These are phyloP conservation scores for Calliopum simillimum DNA, from an alignment of 2,888 invertebrate species.

Conservation along the genomic window DNA sequence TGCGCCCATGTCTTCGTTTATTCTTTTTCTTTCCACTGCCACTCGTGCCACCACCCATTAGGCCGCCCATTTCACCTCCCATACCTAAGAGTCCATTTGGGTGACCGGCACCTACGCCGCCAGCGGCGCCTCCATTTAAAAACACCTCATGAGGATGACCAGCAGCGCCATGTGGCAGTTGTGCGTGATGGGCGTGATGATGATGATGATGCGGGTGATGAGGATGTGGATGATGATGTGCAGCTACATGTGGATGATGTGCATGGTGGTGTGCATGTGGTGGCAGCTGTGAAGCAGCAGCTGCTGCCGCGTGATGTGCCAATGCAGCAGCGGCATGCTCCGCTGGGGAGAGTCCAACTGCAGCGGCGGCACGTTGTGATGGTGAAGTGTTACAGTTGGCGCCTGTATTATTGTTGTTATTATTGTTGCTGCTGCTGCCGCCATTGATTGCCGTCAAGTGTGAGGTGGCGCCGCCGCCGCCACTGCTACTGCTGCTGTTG, in stretches of 20 bases:
- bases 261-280: conserved; percentile 50
- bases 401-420: conserved; percentile 46
- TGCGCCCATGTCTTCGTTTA: conserved; percentile 93
- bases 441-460: conserved; percentile 35
- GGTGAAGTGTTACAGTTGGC: conserved; percentile 48
- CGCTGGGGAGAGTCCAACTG: conserved; percentile 51
- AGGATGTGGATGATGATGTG: conserved; percentile 49
- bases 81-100: conserved; percentile 43
- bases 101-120: conserved; percentile 41
- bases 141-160: conserved; percentile 45
- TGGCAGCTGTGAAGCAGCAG: conserved; percentile 54
- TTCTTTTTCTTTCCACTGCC: conserved; percentile 83
- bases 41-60: conserved; percentile 51
- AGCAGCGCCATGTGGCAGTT: conserved; percentile 35
- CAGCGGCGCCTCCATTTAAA: conserved; percentile 45
- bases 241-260: conserved; percentile 46
- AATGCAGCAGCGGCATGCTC: conserved; percentile 58
- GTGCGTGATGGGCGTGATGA: conserved; percentile 51
- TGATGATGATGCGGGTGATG: conserved; percentile 55
- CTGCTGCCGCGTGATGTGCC: conserved; percentile 58
- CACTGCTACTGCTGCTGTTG: conserved; percentile 29
- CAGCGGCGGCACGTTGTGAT: conserved; percentile 19
- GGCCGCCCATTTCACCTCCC: conserved; percentile 34
- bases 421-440: conserved; percentile 36
- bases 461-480: conserved; percentile 25